These are phyloP conservation scores for Acanthisitta chloris DNA, from an alignment of 2,113 vertebrate species.

Conservation along the genomic window DNA sequence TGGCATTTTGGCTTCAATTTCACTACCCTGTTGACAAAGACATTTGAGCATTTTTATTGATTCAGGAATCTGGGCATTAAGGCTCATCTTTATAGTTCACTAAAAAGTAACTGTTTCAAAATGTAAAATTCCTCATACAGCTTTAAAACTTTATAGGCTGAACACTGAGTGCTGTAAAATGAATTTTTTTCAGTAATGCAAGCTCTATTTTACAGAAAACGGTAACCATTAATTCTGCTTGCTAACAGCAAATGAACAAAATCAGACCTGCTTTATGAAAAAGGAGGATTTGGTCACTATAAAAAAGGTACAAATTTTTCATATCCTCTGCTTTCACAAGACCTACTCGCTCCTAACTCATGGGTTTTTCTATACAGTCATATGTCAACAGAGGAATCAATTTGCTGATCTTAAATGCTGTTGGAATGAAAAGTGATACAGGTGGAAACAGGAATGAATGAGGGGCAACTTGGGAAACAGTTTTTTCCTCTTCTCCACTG, in stretches of 20 bases:
- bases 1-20: constrained; percentile 27
- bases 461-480: not conserved
- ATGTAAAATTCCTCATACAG: constrained; percentile 10
- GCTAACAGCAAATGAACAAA: constrained; percentile 22
- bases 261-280: not conserved
- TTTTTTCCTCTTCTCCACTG: not conserved
- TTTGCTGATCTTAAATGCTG: not conserved
- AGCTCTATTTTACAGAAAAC: not conserved
- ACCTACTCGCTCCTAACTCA: not conserved
- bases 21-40: constrained; percentile 1
- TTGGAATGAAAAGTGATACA: not conserved
- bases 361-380: not conserved
- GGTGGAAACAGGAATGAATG: not conserved
- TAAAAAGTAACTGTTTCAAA: constrained; percentile 39
- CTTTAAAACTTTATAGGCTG: constrained; percentile 38
- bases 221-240: constrained; percentile 2
- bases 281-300: not conserved
- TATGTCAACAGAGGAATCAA: not conserved
- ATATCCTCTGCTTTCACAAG: not conserved
- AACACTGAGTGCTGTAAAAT: constrained; percentile 1
- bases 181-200: not conserved
- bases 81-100: constrained; percentile 36
- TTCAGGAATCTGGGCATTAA: constrained; percentile 15
- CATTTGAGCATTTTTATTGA: constrained; percentile 21
- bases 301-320: not conserved